Evolutionary conservation across 37 sponge, comb jelly and placozoan species (phyloP).

Genomic region (Cladorhizidae sp.): DNA sequence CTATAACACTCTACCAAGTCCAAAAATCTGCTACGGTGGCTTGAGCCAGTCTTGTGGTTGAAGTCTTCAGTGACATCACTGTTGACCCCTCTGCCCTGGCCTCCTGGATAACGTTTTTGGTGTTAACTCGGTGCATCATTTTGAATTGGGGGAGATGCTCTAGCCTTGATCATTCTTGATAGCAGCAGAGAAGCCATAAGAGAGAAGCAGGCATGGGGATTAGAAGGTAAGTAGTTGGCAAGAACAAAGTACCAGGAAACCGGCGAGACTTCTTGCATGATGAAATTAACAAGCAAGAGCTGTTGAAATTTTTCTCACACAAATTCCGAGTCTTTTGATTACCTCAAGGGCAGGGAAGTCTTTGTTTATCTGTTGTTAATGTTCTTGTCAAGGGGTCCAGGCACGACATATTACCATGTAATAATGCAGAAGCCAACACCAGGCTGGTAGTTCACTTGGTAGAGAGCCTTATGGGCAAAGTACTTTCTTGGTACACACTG

Average conservation of each 20-base stretch:
- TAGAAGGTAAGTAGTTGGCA: slow-evolving; percentile 1
- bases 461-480: not conserved
- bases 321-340: not conserved
- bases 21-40: no score
- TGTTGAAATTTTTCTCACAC: not conserved
- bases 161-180: not conserved
- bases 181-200: not conserved
- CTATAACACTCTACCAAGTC: no score
- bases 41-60: no score
- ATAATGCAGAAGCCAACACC: not conserved
- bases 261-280: not conserved
- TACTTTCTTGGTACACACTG: not conserved
- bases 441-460: slow-evolving; percentile 4
- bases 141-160: no score
- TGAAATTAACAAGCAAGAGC: not conserved
- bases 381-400: not conserved
- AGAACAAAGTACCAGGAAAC: not conserved
- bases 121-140: no score
- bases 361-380: not conserved
- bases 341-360: no score
- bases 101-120: no score
- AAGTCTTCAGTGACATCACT: no score
- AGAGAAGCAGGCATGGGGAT: not conserved
- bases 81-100: no score
- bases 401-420: not conserved